Evolutionary conservation across 2,113 vertebrate genomes (phyloP), one percentile per base, ranked within the genome.

Genomic region (Rafetus swinhoei): DNA sequence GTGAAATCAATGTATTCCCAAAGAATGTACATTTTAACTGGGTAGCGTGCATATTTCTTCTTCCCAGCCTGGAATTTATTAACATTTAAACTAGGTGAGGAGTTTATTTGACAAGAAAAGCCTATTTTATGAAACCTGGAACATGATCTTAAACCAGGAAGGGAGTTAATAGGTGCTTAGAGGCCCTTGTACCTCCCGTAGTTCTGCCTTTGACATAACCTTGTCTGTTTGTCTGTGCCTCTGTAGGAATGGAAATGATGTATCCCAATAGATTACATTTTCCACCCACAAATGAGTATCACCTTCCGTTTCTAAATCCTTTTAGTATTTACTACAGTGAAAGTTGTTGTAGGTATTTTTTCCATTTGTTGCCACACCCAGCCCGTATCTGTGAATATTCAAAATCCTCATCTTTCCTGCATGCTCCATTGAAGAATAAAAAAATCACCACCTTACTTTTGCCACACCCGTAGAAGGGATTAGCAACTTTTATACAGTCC

Each of bases 271-370:
- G 32, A 15, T 32, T 50, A 55, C 39, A 69, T 56, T 35, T 69
- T 7, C 1, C 22, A 1, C 53, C 11, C 1, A 2, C 7, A 7
- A 24, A 35, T 10, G 27, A 19, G 50, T 56, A 56, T 54, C 4
- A 56, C 19, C 35, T 35, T 39, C 50, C 65, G 39, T n/a, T 88
- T 56, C 79, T 35, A 69, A 53, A 54, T 65, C 15, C 29, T 39
- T 72, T 32, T 45, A 8, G 39, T 19, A 7, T 1, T 14, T 12
- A 29, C 77, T 7, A 0, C 3, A 32, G 0, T 6, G 32, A n/a
- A 18, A 2, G 29, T n/a, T 80, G 53, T 77, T 52, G n/a, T 15
- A 9, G 2, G 7, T n/a, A 52, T 65, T 16, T 35, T 90, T 65
- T 35, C 9, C 5, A 13, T 29, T 60, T 56, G 55, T 25, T 62